Conservation (phyloP, 2,797 vertebrate species). For the Babyrousa celebensis region DNA sequence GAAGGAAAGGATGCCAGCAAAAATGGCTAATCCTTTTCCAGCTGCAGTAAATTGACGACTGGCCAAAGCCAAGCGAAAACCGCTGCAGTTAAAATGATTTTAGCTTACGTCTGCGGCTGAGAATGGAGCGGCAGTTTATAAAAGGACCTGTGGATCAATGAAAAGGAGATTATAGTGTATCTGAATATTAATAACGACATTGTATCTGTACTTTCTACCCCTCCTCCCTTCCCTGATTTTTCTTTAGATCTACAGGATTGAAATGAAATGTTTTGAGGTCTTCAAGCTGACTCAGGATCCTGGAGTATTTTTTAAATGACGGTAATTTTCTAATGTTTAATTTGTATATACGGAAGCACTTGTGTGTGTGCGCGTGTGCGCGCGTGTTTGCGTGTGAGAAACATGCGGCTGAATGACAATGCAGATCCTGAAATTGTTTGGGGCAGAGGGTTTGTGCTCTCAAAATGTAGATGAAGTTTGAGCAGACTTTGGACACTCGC, state of each 20-base stretch:
- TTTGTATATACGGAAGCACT: constrained; percentile 39
- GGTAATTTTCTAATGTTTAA: constrained; percentile 67
- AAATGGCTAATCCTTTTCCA: constrained; percentile 84
- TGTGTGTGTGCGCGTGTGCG: constrained; percentile 11
- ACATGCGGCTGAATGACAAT: constrained; percentile 77
- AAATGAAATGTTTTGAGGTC: constrained; percentile 56
- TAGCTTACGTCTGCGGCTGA: constrained; percentile 74
- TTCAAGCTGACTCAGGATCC: constrained; percentile 75
- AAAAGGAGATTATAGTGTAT: constrained; percentile 68
- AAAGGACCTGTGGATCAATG: constrained; percentile 82
- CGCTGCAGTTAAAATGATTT: constrained; percentile 69
- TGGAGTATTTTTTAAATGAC: constrained; percentile 14
- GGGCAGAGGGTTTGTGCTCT: background rate
- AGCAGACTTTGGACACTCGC: background rate
- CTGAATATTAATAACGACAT: constrained; percentile 69
- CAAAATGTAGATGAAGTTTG: constrained; percentile 59
- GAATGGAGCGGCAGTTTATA: constrained; percentile 63
- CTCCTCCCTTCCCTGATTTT: background rate
- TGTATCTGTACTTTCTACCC: background rate
- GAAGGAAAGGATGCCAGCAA: constrained; percentile 69
- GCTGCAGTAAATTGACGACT: constrained; percentile 72
- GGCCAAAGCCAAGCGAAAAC: constrained; percentile 50
- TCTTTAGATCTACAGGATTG: background rate
- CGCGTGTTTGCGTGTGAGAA: constrained; percentile 56
- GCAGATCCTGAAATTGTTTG: constrained; percentile 53